phyloP scores from a whole-genome alignment of 2,113 vertebrate genomes.

The Jacana jacana region DNA sequence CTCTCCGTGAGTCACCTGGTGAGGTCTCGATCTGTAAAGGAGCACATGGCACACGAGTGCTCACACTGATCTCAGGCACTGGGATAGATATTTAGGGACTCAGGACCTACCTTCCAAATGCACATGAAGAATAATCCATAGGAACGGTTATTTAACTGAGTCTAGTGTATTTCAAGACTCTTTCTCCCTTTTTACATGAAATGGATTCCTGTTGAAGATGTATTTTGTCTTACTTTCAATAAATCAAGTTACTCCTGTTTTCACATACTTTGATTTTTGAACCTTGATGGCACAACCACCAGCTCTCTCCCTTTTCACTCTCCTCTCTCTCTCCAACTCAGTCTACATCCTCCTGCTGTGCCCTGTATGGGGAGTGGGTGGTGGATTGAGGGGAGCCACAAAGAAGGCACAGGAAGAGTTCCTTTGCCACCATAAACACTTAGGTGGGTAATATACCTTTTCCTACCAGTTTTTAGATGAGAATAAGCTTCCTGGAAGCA shows the following conservation, averaged over 20 bases:
- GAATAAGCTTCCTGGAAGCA: not conserved
- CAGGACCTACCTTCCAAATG: not conserved
- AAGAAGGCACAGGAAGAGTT: not conserved
- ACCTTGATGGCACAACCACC: not conserved
- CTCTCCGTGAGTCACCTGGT: not conserved
- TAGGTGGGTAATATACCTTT: not conserved
- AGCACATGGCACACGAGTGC: not conserved
- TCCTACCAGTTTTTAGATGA: not conserved
- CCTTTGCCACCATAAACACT: not conserved
- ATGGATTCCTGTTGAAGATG: not conserved
- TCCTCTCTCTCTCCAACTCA: not conserved
- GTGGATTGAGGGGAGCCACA: not conserved
- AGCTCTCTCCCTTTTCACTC: not conserved
- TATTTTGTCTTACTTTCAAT: not conserved
- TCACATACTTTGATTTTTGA: not conserved
- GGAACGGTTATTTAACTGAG: not conserved
- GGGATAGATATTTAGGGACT: not conserved
- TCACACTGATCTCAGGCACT: not conserved
- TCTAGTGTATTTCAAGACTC: not conserved
- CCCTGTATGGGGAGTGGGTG: not conserved
- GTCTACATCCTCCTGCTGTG: not conserved
- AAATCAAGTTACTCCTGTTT: not conserved
- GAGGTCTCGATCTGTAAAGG: not conserved
- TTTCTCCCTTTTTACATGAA: not conserved
- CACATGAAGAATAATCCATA: not conserved